Percentiles rank a stretch among this genome's conserved stretches.
These are phyloP conservation scores for Calephelis nemesis DNA, from an alignment of 1,140 invertebrate species.

Conservation along the genomic window DNA sequence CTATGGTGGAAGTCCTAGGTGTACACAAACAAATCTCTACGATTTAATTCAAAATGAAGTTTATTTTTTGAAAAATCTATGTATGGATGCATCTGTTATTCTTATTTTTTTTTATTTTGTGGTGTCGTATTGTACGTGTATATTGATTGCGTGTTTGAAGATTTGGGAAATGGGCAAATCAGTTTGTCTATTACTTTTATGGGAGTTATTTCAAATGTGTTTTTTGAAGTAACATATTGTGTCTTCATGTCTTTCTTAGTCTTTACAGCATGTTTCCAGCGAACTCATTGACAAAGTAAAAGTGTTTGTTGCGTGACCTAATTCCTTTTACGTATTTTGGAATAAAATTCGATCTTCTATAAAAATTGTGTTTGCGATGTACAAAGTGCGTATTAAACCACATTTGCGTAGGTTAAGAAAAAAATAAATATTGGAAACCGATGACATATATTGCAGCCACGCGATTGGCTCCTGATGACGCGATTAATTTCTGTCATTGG, in stretches of 20 bases:
- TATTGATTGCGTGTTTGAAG: neutral
- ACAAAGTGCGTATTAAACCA: too few relatives aligned
- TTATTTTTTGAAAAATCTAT: conserved; percentile 32
- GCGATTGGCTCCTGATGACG: too few relatives aligned
- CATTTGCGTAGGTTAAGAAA: too few relatives aligned
- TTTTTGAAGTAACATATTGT: conserved; percentile 6
- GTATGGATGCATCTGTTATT: conserved; percentile 21
- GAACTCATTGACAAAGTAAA: neutral
- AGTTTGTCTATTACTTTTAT: conserved; percentile 8
- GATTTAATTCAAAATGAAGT: conserved; percentile 24
- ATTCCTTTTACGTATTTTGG: too few relatives aligned
- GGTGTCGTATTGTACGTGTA: neutral
- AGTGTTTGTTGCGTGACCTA: too few relatives aligned
- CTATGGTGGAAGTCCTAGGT: neutral
- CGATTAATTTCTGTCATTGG: too few relatives aligned
- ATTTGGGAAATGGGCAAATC: neutral
- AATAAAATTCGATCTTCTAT: too few relatives aligned
- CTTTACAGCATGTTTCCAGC: neutral
- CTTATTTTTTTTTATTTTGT: neutral
- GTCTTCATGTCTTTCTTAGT: neutral
- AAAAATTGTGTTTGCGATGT: too few relatives aligned
- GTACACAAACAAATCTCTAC: conserved; percentile 19
- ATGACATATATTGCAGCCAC: too few relatives aligned
- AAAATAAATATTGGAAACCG: too few relatives aligned
- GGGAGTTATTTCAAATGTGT: neutral